phyloP scores from a whole-genome alignment of 2,113 vertebrate genomes.

The Micromys minutus region DNA sequence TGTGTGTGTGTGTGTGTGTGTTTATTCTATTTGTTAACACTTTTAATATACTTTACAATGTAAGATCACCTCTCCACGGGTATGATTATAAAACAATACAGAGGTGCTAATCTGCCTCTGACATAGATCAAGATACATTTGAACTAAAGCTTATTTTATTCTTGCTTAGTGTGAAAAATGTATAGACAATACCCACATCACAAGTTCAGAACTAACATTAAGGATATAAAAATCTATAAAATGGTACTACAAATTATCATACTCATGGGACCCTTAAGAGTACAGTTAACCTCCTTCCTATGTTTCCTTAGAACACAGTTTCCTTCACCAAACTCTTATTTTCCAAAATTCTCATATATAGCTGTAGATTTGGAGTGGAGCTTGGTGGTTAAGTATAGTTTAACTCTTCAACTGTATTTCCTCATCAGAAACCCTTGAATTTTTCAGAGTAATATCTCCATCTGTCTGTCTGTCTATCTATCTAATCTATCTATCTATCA shows the following conservation, averaged over 20 bases:
- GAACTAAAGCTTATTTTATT: constrained; percentile 17
- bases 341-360: constrained; percentile 1
- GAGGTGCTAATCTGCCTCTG: neutral
- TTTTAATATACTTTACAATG: neutral
- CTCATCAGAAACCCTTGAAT: neutral
- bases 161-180: neutral
- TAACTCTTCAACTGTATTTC: neutral
- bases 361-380: neutral
- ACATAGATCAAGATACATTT: neutral
- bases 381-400: neutral
- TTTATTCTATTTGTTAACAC: neutral
- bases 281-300: neutral
- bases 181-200: neutral
- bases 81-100: constrained; percentile 4
- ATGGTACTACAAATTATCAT: neutral
- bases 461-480: too few species aligned
- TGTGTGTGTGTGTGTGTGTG: neutral
- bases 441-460: neutral
- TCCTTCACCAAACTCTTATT: neutral
- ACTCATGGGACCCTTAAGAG: neutral
- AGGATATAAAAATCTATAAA: neutral
- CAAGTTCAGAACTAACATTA: constrained; percentile 30
- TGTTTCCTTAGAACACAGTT: neutral
- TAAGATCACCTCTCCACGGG: neutral
- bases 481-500: too few species aligned